Percentiles rank a stretch among this genome's conserved stretches.
These are phyloP conservation scores for Corapipo altera DNA, from an alignment of 2,113 vertebrate species.

Conservation along the genomic window DNA sequence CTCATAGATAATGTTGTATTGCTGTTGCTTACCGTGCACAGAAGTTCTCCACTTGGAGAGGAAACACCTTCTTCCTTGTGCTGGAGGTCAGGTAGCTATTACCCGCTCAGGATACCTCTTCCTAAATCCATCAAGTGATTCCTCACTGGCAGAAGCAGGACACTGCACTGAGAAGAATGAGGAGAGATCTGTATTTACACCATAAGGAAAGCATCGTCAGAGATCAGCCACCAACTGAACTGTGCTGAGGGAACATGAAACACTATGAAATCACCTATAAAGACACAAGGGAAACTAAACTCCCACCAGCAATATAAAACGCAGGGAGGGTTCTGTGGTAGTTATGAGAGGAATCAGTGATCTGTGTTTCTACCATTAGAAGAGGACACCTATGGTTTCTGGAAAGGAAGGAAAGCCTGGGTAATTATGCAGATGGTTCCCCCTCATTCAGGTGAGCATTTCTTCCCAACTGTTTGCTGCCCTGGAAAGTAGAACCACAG, in stretches of 20 bases:
- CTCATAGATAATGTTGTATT: not conserved
- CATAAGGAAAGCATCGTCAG: not conserved
- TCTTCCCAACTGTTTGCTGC: not conserved
- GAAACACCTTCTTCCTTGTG: not conserved
- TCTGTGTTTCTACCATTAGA: not conserved
- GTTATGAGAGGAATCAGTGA: not conserved
- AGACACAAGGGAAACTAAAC: rapidly evolving
- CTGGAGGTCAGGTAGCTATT: not conserved
- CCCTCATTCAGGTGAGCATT: not conserved
- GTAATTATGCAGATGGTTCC: not conserved
- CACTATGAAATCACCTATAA: not conserved
- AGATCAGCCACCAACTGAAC: not conserved
- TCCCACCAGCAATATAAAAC: not conserved
- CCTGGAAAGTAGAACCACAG: not conserved
- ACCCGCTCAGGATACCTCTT: not conserved
- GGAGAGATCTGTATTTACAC: not conserved
- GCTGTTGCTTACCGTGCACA: not conserved
- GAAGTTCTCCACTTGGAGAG: not conserved
- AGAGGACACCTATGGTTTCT: rapidly evolving
- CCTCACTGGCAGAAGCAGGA: not conserved
- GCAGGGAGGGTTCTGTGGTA: not conserved
- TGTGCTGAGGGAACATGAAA: not conserved
- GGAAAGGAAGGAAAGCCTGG: not conserved
- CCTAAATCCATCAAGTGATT: not conserved
- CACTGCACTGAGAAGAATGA: not conserved